Evolutionary conservation across 2,797 vertebrate genomes (phyloP).

Genomic region (Myripristis murdjan): DNA sequence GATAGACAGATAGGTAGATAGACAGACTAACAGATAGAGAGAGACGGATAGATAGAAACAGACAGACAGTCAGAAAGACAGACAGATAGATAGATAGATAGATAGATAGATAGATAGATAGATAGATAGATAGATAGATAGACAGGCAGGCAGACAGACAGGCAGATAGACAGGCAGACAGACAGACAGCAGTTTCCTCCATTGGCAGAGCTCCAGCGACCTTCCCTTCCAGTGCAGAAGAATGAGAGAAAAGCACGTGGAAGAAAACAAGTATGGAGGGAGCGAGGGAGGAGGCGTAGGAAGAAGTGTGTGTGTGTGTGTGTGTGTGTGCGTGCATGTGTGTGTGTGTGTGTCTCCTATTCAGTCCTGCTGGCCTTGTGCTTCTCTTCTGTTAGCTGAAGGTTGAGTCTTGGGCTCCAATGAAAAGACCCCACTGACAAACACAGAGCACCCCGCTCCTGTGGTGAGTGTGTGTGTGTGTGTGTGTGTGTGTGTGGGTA

Average conservation of each 20-base stretch:
- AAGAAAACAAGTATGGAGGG: conserved; percentile 16
- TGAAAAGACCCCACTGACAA: conserved; percentile 81
- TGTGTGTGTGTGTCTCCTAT: conserved; percentile 51
- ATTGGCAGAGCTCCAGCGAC: neutral
- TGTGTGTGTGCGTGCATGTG: conserved; percentile 31
- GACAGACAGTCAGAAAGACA: too few relatives aligned
- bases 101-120: too few relatives aligned
- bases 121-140: too few relatives aligned
- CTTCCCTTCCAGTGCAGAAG: conserved; percentile 26
- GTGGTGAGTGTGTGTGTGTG: conserved; percentile 13
- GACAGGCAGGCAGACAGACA: too few relatives aligned
- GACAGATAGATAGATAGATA: too few relatives aligned
- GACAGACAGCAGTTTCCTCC: conserved; percentile 1
- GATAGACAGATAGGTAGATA: too few relatives aligned
- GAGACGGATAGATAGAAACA: too few relatives aligned
- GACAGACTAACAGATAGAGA: too few relatives aligned
- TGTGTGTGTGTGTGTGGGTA: conserved; percentile 12
- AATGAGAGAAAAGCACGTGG: conserved; percentile 35
- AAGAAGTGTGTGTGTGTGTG: conserved; percentile 40
- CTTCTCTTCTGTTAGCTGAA: conserved; percentile 82
- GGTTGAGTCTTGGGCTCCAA: conserved; percentile 78
- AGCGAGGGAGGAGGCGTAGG: conserved; percentile 50
- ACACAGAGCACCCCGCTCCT: conserved; percentile 65
- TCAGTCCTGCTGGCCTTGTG: conserved; percentile 77
- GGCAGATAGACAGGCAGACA: too few relatives aligned